Conservation (phyloP, 1,140 invertebrate genomes). For the Brachionus koreanus region DNA sequence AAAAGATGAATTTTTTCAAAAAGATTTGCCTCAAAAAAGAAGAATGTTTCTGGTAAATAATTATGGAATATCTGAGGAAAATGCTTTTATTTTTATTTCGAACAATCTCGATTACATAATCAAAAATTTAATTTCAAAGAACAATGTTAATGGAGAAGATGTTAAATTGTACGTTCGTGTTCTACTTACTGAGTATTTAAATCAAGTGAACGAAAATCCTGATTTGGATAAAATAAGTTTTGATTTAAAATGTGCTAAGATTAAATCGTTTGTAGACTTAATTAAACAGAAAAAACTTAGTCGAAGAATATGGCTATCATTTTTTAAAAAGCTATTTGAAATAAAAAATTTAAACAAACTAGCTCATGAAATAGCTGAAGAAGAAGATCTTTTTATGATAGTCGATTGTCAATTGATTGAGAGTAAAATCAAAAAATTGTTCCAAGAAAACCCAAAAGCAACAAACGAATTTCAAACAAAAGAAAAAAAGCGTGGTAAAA, state of each 20-base stretch:
- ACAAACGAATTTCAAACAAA: conserved; percentile 2
- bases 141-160: not conserved
- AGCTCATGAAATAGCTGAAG: not conserved
- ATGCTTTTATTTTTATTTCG: conserved; percentile 37
- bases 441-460: conserved; percentile 23
- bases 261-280: not conserved
- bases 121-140: not conserved
- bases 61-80: conserved; percentile 2
- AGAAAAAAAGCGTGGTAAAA: conserved; percentile 31
- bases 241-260: conserved; percentile 23
- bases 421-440: not conserved
- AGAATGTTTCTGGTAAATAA: conserved; percentile 8
- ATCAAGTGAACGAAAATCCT: conserved; percentile 32
- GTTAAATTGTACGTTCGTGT: not conserved
- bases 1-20: not conserved
- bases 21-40: not conserved
- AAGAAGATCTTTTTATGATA: conserved; percentile 33
- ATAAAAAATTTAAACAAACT: conserved; percentile 23
- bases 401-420: not conserved
- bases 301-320: not conserved
- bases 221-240: conserved; percentile 21
- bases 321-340: conserved; percentile 41
- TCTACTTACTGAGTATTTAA: conserved; percentile 24
- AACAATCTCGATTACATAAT: conserved; percentile 28
- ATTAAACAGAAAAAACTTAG: conserved; percentile 15